Evolutionary conservation across 2,888 invertebrate genomes (phyloP).

Genomic region (Argynnis bischoffii): DNA sequence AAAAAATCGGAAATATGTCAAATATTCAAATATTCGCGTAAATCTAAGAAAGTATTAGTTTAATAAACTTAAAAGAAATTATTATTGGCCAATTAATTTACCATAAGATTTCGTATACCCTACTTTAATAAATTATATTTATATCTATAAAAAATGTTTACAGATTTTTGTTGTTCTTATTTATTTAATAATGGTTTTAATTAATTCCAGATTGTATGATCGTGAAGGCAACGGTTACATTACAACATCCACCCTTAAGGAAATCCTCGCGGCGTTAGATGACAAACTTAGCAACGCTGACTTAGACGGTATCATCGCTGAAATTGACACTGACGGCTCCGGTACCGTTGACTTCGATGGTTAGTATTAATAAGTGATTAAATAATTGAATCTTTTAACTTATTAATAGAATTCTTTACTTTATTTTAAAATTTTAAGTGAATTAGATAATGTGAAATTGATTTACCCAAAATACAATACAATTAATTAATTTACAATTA

Average conservation of each 20-base stretch:
- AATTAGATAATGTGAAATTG: too few relatives aligned
- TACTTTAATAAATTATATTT: background rate
- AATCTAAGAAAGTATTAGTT: too few relatives aligned
- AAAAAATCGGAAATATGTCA: too few relatives aligned
- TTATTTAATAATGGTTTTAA: background rate
- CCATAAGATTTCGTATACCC: too few relatives aligned
- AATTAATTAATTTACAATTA: too few relatives aligned
- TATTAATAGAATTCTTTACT: background rate
- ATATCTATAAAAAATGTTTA: background rate
- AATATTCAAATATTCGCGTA: too few relatives aligned
- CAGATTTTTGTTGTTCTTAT: background rate
- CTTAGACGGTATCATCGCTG: slow-evolving; percentile 97
- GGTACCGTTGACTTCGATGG: slow-evolving; percentile 99
- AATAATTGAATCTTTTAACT: background rate
- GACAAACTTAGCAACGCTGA: slow-evolving; percentile 96
- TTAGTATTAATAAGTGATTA: slow-evolving; percentile 57
- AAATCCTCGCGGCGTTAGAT: slow-evolving; percentile 95
- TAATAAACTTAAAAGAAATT: too few relatives aligned
- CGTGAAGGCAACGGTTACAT: slow-evolving; percentile 98
- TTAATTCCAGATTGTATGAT: slow-evolving; percentile 89
- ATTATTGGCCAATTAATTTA: too few relatives aligned
- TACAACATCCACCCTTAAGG: slow-evolving; percentile 94
- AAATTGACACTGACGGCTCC: slow-evolving; percentile 98
- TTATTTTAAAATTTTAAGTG: background rate
- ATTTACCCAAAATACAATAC: background rate